These are phyloP conservation scores for Polymixis lichenea DNA, from an alignment of 2,888 invertebrate genomes.

Conservation along the genomic window DNA sequence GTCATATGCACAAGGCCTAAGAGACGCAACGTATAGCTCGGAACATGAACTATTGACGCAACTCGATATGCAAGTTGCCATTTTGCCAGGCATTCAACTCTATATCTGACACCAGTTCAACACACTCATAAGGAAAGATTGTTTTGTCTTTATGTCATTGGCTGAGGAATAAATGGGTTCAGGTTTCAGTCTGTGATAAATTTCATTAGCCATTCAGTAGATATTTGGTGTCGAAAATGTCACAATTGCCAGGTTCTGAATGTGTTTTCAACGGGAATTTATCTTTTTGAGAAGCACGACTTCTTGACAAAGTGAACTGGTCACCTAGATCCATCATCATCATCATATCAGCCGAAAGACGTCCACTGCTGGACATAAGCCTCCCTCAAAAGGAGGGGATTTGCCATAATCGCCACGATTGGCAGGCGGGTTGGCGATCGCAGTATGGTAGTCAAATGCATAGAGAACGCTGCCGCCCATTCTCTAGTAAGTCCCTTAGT, in stretches of 20 bases:
- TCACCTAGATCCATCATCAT: no score
- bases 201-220: background rate
- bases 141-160: slow-evolving; percentile 21
- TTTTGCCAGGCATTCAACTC: slow-evolving; percentile 50
- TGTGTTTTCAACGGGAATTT: background rate
- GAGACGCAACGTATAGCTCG: slow-evolving; percentile 13
- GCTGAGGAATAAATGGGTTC: slow-evolving; percentile 1
- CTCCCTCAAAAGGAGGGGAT: no score
- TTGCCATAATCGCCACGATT: no score
- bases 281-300: background rate
- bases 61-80: slow-evolving; percentile 41
- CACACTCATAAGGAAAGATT: slow-evolving; percentile 20
- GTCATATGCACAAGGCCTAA: slow-evolving; percentile 14
- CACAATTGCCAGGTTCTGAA: background rate
- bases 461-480: no score
- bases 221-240: background rate
- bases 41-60: slow-evolving; percentile 31
- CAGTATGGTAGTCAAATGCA: no score
- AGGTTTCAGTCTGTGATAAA: slow-evolving; percentile 3
- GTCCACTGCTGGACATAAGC: no score
- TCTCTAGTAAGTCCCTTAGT: no score
- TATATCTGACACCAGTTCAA: slow-evolving; percentile 48
- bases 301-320: background rate
- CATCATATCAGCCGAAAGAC: no score
- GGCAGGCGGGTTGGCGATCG: no score